Conservation (phyloP, 2,113 vertebrate genomes). For the Budorcas taxicolor region DNA sequence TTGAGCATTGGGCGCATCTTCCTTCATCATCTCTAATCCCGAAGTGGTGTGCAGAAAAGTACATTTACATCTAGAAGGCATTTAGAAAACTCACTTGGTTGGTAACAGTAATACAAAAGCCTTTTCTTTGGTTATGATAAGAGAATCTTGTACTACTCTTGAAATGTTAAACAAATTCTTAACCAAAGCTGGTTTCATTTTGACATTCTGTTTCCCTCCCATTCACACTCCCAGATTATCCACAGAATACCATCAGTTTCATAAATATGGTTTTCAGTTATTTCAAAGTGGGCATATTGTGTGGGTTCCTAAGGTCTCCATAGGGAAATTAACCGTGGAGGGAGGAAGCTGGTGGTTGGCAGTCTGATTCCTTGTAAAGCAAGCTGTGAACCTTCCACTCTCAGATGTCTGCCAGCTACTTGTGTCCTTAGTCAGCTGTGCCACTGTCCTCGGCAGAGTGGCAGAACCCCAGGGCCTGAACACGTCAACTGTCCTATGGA, state of each 20-base stretch:
- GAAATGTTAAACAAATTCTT: background rate
- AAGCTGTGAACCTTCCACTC: background rate
- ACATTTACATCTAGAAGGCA: background rate
- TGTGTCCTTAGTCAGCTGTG: background rate
- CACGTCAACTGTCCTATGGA: constrained; percentile 10
- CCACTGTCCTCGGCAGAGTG: background rate
- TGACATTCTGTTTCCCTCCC: background rate
- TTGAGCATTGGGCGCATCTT: background rate
- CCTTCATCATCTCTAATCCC: background rate
- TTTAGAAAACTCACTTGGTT: background rate
- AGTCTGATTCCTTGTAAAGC: background rate
- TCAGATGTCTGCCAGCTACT: background rate
- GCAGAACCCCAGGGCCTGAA: background rate
- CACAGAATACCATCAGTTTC: background rate
- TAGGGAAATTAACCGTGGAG: background rate
- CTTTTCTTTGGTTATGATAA: background rate
- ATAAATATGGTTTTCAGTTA: background rate
- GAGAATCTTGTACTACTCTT: background rate
- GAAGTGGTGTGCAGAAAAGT: background rate
- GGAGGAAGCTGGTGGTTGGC: background rate
- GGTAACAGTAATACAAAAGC: background rate
- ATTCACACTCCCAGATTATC: background rate
- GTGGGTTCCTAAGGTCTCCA: background rate
- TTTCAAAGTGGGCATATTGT: background rate
- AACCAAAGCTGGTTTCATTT: background rate